Evolutionary conservation across 2,797 vertebrate species (phyloP).

Genomic region (Darevskia nairensis): DNA sequence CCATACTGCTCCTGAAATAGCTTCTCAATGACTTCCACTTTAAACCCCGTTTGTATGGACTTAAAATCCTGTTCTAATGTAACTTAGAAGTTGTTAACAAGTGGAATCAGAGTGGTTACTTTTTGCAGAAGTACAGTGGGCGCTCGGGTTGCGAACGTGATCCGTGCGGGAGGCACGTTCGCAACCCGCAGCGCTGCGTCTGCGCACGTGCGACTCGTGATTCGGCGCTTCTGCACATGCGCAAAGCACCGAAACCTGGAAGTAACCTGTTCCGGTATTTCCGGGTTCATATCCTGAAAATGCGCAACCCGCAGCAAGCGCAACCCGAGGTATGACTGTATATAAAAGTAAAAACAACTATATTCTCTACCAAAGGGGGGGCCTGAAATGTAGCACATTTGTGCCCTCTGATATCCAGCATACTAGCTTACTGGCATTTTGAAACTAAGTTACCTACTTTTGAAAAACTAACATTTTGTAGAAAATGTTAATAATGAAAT

Average conservation of each 20-base stretch:
- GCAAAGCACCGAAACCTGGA: too few species aligned
- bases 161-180: too few species aligned
- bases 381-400: background rate
- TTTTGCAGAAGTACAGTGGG: background rate
- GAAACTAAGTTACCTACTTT: constrained; percentile 18
- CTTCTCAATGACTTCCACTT: background rate
- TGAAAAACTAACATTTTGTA: background rate
- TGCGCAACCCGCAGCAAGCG: too few species aligned
- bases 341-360: background rate
- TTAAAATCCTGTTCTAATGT: background rate
- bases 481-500: constrained; percentile 1
- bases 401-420: background rate
- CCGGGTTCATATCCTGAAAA: too few species aligned
- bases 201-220: too few species aligned
- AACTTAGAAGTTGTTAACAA: background rate
- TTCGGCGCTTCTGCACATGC: too few species aligned
- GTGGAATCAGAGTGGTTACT: background rate
- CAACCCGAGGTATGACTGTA: too few species aligned
- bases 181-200: too few species aligned
- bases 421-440: background rate
- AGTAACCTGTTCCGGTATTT: too few species aligned
- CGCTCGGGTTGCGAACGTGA: too few species aligned
- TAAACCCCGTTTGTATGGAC: background rate
- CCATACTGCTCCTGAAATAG: background rate
- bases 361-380: too few species aligned